phyloP scores from a whole-genome alignment of 2,888 invertebrate species.

The Dryococelus australis region DNA sequence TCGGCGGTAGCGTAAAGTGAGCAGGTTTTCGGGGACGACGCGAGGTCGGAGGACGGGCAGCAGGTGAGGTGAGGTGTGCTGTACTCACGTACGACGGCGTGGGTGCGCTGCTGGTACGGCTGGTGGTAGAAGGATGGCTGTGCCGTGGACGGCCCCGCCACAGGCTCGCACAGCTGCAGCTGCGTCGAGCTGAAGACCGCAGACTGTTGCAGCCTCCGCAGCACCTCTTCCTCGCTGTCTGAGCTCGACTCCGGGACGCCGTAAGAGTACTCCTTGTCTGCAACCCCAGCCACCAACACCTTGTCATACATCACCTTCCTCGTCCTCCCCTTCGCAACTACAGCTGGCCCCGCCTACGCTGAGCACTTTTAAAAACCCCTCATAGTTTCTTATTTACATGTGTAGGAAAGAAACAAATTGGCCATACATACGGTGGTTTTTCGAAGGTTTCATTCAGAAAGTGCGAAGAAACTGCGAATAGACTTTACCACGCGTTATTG shows the following conservation, averaged over 20 bases:
- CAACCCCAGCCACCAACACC: constrained; percentile 38
- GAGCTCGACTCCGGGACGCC: constrained; percentile 74
- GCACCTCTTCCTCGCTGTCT: constrained; percentile 77
- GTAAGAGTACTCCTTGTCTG: constrained; percentile 69
- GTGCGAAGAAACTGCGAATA: too few relatives aligned
- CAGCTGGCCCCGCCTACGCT: too few relatives aligned
- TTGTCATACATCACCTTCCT: too few relatives aligned
- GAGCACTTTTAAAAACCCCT: too few relatives aligned
- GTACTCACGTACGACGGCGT: constrained; percentile 39
- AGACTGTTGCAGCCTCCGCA: constrained; percentile 62
- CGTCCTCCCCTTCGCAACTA: too few relatives aligned
- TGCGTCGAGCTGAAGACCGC: constrained; percentile 57
- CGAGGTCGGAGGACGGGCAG: constrained; percentile 35
- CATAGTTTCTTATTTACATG: too few relatives aligned
- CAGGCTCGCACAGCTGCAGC: constrained; percentile 31
- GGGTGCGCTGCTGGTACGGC: constrained; percentile 35
- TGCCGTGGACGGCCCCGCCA: constrained; percentile 38
- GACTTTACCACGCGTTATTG: too few relatives aligned
- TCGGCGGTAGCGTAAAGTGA: too few relatives aligned
- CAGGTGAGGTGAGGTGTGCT: background rate
- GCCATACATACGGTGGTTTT: too few relatives aligned
- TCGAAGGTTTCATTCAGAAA: too few relatives aligned
- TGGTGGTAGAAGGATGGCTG: constrained; percentile 36
- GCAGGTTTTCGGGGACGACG: too few relatives aligned
- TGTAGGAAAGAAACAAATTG: too few relatives aligned